Base-by-base conservation (phyloP, 2,113 vertebrate species). In the Neofelis nebulosa region DNA sequence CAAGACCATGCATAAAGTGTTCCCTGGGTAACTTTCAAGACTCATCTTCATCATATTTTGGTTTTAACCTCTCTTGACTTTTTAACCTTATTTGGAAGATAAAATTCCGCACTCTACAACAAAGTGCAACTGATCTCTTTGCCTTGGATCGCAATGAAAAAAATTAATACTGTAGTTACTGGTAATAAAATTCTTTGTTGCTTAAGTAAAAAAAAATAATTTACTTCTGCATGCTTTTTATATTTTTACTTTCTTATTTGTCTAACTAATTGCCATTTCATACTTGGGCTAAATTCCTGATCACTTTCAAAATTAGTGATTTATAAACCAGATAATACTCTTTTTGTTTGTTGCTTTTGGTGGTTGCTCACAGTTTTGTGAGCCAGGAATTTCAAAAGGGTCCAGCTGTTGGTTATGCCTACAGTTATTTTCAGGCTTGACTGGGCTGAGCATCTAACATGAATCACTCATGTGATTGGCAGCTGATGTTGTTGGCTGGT, bases 131-230 rank as follows among this genome's bases (percentile, higher is more conserved):
- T 73, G 15, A 95, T 85, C 50, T 84, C 63, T n/a, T 80, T 95
- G 15, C 31, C 31, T 74, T 63, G 69, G 29, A 85, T 80, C 63
- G 33, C 25, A 93, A 7, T 69, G 31, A 57, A 82, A 31, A 55
- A n/a, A 85, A 55, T 78, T 76, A 27, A 57, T 66, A 36, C 18
- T 71, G 23, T 25, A 94, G 48, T 81, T 65, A 21, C 38, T n/a
- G 5, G n/a, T 63, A 71, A 31, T 41, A 95, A 80, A 96, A 84
- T 4, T 52, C 23, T 86, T 95, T 63, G 52, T 74, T 92, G 61
- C 29, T 94, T 68, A 95, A 89, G 74, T 71, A 33, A 93, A 95
- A 31, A 93, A 95, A 91, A 18, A 29, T 82, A 89, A 79, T 73
- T 86, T 57, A 52, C 3, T 82, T 96, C 25, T 50, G 13, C 38